These are phyloP conservation scores for Strigamia transsilvanica DNA, from an alignment of 2,888 invertebrate genomes.

Conservation along the genomic window DNA sequence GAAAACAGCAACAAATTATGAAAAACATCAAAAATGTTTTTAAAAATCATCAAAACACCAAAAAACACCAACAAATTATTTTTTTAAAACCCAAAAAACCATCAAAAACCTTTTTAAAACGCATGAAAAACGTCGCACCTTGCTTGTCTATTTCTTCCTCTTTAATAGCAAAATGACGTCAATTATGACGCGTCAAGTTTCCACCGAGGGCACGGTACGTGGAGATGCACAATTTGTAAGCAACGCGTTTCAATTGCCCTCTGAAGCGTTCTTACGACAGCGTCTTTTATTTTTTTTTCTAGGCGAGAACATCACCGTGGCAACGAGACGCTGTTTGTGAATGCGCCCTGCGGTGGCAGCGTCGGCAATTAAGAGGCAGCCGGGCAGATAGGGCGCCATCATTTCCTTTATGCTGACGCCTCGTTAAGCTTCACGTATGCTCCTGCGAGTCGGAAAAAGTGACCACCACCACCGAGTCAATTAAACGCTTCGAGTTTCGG, in stretches of 20 bases:
- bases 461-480: conserved; percentile 18
- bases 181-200: not conserved
- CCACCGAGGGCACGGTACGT: not conserved
- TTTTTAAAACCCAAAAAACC: no score
- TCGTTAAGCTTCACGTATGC: conserved; percentile 21
- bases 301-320: conserved; percentile 8
- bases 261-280: conserved; percentile 9
- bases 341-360: conserved; percentile 30
- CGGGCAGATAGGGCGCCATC: conserved; percentile 26
- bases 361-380: conserved; percentile 30
- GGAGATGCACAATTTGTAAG: not conserved
- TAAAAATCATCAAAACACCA: no score
- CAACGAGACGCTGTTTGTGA: conserved; percentile 30
- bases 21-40: no score
- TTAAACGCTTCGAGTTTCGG: not conserved
- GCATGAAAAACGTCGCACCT: not conserved
- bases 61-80: no score
- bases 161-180: conserved; percentile 1
- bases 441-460: not conserved
- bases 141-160: not conserved
- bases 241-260: conserved; percentile 11
- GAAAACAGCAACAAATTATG: no score
- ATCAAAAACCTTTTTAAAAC: no score
- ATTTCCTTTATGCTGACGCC: conserved; percentile 15
- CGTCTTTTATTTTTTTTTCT: not conserved